Evolutionary conservation across 2,888 invertebrate genomes (phyloP).

Genomic region (Megamerina dolium): DNA sequence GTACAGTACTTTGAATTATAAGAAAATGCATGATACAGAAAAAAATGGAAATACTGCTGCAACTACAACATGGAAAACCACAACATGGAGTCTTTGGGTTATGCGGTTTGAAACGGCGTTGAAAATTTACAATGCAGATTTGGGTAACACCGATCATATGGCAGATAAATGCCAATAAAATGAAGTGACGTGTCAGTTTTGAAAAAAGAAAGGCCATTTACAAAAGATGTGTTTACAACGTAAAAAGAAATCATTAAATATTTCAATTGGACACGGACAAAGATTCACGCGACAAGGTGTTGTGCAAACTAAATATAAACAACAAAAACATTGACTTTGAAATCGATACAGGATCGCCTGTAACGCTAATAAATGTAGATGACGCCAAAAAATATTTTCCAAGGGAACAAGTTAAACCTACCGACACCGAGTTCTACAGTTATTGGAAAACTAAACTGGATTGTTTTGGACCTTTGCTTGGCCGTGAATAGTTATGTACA

Average conservation of each 20-base stretch:
- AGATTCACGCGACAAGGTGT: no score
- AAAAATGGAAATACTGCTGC: no score
- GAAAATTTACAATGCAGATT: no score
- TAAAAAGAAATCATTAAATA: neutral
- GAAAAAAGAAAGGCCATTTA: constrained; percentile 8
- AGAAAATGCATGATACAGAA: no score
- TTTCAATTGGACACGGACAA: no score
- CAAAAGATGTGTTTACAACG: constrained; percentile 8
- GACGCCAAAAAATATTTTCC: constrained; percentile 6
- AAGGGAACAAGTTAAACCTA: constrained; percentile 1
- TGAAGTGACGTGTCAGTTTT: constrained; percentile 3
- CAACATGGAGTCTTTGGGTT: no score
- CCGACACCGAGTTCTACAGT: constrained; percentile 9
- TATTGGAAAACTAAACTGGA: constrained; percentile 7
- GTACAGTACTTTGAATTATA: no score
- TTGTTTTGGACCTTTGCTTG: constrained; percentile 14
- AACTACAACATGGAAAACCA: no score
- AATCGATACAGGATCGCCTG: constrained; percentile 10
- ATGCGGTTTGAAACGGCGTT: no score
- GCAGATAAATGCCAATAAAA: constrained; percentile 10
- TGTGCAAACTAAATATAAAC: neutral
- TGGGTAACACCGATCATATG: constrained; percentile 8
- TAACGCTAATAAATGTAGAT: constrained; percentile 8
- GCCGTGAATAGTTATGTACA: constrained; percentile 17
- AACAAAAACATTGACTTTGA: constrained; percentile 9